Evolutionary conservation across 2,113 vertebrate species (phyloP).

Genomic region (Coturnix japonica): DNA sequence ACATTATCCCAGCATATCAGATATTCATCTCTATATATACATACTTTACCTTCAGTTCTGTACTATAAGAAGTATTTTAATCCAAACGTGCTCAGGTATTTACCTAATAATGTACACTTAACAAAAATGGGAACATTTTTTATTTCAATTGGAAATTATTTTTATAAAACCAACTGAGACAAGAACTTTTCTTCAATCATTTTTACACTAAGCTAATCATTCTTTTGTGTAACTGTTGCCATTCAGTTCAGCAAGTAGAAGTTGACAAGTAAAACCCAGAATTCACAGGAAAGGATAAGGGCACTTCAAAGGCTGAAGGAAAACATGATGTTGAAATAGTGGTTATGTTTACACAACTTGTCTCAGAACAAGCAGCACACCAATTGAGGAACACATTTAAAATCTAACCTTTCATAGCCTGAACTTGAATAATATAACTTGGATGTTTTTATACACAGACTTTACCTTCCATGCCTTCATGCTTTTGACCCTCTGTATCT

Average conservation of each 20-base stretch:
- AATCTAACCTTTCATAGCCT: background rate
- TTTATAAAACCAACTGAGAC: background rate
- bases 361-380: background rate
- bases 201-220: background rate
- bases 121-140: background rate
- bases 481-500: constrained; percentile 64
- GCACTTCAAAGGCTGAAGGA: background rate
- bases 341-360: background rate
- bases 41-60: background rate
- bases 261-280: background rate
- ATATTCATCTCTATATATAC: background rate
- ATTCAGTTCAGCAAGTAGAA: background rate
- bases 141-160: background rate
- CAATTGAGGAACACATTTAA: background rate
- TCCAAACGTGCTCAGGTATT: background rate
- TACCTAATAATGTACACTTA: background rate
- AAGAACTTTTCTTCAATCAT: background rate
- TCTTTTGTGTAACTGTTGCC: background rate
- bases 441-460: background rate
- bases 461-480: constrained; percentile 77
- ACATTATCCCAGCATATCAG: background rate
- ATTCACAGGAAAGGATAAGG: background rate
- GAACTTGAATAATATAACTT: background rate
- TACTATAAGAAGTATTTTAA: background rate
- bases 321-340: background rate